Evolutionary conservation across 2,113 vertebrate species (phyloP), one percentile per base, ranked within the genome.

Genomic region (Zosterops japonicus): DNA sequence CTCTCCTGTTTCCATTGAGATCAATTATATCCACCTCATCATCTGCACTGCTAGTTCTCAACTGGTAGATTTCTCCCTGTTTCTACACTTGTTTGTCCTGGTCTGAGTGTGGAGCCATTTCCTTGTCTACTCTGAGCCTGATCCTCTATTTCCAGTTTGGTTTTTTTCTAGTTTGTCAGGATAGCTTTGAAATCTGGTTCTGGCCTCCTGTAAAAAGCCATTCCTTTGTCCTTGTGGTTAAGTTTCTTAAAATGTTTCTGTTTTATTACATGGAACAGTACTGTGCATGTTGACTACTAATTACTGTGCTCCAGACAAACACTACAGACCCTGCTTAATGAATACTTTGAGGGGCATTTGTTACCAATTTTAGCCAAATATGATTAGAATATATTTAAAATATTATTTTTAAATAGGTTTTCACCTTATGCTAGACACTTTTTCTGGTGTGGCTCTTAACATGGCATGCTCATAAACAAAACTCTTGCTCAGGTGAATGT

Each of bases 301-400:
- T 20, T 59, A 27, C 18, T n/a, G 0, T 69, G 31, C 74, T 21
- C 29, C 22, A 57, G 60, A 44, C 14, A 78, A 61, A 74, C 14
- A 4, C 20, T 46, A 20, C 24, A 90, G 64, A 83, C 1, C 6
- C 53, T 61, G 22, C 24, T 56, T 56, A 59, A 49, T 49, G 28
- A 64, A 61, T 70, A 47, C 9, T 70, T 53, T 1, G 4, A 8
- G 2, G 5, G 8, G 0, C 4, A 27, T 65, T 90, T 69, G 3
- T 92, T 85, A n/a, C 7, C 14, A 59, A 6, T 52, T 84, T 69
- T 84, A 69, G n/a, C 14, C 4, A 0, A 50, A 22, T 36, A 33
- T 22, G 17, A 12, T 60, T 60, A 52, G 36, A 68, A 33, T 44
- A 27, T 68, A 24, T 49, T 80, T n/a, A 69, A 20, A 84, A 18